Base-by-base conservation (phyloP, 2,113 vertebrate species). In the Sminthopsis crassicaudata region DNA sequence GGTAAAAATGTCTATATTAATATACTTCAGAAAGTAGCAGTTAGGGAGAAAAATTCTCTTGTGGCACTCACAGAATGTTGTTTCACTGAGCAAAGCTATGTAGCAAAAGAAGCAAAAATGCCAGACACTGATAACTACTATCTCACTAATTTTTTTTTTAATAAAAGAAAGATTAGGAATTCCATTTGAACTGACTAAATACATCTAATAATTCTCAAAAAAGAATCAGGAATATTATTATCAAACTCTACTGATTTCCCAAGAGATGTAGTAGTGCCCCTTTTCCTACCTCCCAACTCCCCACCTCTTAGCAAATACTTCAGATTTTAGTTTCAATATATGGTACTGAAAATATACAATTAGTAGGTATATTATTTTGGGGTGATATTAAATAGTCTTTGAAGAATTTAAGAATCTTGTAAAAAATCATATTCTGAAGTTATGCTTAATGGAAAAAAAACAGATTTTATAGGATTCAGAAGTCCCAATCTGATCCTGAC, bases 11-110 rank as follows among this genome's bases (percentile, higher is more conserved):
- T 84, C 67, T 84, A 42, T 84, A 42, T 84, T 84, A 84, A 84
- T 84, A 84, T 84, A 84, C 67, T 84, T 84, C 67, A 84, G n/a
- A 84, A 84, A 84, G 19, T 84, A 84, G 67, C 67, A 84, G 67
- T 84, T 84, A 84, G 67, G 67, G 67, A 84, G 67, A 84, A 84
- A 84, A 84, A 84, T 84, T 16, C 36, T 84, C n/a, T 84, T 42
- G n/a, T 84, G 36, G n/a, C 67, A 84, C 16, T 42, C 19, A 22
- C 6, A 23, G 67, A 84, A n/a, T 42, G 9, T 84, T 42, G 19
- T 84, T 84, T 23, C 67, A 42, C n/a, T 42, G 67, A 84, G 42
- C n/a, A 76, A 67, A 76, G 22, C 67, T 76, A 16, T 19, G 60
- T n/a, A n/a, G 36, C 36, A 84, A 84, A 84, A 84, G 67, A 84